Percentiles rank a stretch among this genome's conserved stretches.
These are phyloP conservation scores for Dynastes hyllus DNA, from an alignment of 2,888 invertebrate genomes.

Conservation along the genomic window DNA sequence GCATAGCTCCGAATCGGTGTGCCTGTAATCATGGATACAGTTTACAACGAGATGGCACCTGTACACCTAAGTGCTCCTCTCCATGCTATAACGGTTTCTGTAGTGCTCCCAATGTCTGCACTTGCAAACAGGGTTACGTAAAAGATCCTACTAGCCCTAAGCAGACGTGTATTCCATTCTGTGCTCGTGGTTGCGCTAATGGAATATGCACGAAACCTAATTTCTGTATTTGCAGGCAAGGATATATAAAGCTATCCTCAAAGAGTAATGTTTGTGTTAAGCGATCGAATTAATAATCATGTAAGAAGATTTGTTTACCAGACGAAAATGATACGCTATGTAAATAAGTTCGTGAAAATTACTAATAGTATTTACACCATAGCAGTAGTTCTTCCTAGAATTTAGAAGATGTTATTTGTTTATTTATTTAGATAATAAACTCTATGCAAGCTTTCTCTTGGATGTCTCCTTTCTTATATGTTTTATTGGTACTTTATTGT, in stretches of 20 bases:
- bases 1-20: slow-evolving; percentile 75
- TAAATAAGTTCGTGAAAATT: too few species aligned
- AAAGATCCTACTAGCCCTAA: slow-evolving; percentile 64
- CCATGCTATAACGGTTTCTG: slow-evolving; percentile 73
- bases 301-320: too few species aligned
- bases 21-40: slow-evolving; percentile 72
- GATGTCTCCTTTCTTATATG: too few species aligned
- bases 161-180: slow-evolving; percentile 73
- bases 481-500: too few species aligned
- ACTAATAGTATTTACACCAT: too few species aligned
- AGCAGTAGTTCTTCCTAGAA: too few species aligned
- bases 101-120: slow-evolving; percentile 73
- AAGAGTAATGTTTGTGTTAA: slow-evolving; percentile 78
- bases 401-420: too few species aligned
- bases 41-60: slow-evolving; percentile 56
- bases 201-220: slow-evolving; percentile 83
- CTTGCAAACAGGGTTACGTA: slow-evolving; percentile 71
- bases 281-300: slow-evolving; percentile 51
- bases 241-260: slow-evolving; percentile 79
- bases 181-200: slow-evolving; percentile 82
- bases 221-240: slow-evolving; percentile 82
- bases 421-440: too few species aligned
- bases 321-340: too few species aligned
- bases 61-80: slow-evolving; percentile 67
- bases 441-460: too few species aligned